Evolutionary conservation across 2,888 invertebrate genomes (phyloP).

Genomic region (Aleiodes leptofemur): DNA sequence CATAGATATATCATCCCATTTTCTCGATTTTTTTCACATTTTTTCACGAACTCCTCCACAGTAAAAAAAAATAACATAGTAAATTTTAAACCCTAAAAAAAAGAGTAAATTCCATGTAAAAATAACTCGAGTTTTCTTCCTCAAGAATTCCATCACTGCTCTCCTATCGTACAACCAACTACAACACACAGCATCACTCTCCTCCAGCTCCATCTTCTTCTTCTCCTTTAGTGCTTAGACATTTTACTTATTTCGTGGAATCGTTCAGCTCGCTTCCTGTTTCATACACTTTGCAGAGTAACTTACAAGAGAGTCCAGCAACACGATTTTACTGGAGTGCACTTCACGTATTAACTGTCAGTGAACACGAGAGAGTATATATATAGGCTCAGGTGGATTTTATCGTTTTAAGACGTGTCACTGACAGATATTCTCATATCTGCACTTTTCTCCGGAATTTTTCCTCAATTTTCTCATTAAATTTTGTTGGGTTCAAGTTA

Average conservation of each 20-base stretch:
- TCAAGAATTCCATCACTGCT: neutral
- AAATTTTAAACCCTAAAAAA: neutral
- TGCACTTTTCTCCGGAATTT: neutral
- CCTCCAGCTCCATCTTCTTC: conserved; percentile 27
- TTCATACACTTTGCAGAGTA: conserved; percentile 24
- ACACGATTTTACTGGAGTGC: conserved; percentile 14
- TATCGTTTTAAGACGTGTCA: conserved; percentile 21
- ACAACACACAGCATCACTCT: conserved; percentile 9
- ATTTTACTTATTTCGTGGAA: conserved; percentile 57
- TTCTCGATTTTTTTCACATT: no score
- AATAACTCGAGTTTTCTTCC: neutral
- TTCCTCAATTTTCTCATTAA: no score
- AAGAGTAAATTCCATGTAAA: neutral
- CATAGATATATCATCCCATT: no score
- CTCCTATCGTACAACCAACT: neutral
- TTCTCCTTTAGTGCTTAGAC: conserved; percentile 44
- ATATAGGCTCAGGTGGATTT: conserved; percentile 14
- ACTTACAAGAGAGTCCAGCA: conserved; percentile 23
- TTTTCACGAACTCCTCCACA: no score
- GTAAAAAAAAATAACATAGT: neutral
- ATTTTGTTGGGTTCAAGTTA: no score
- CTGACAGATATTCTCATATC: neutral
- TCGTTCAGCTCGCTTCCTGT: conserved; percentile 55
- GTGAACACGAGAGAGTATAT: neutral
- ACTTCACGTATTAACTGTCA: conserved; percentile 23